These are phyloP conservation scores for Ornithoptera priamus DNA, from an alignment of 2,888 invertebrate genomes.

Conservation along the genomic window DNA sequence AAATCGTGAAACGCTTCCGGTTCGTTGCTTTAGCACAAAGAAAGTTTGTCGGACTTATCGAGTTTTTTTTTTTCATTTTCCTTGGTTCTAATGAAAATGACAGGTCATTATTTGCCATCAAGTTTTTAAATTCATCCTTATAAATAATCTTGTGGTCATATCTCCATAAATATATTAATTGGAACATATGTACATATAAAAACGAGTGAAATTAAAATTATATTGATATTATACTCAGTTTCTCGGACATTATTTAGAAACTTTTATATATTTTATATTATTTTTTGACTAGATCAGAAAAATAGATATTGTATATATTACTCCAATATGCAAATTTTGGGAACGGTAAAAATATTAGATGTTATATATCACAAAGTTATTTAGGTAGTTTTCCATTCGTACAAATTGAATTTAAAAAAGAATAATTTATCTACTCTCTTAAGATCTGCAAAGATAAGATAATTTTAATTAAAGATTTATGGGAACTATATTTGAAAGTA, in stretches of 20 bases:
- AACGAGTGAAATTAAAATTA: too few species aligned
- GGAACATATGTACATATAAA: too few species aligned
- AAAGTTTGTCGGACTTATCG: conserved; percentile 67
- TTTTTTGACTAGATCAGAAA: too few species aligned
- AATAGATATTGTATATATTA: too few species aligned
- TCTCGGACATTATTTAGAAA: background rate
- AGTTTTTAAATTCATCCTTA: conserved; percentile 15
- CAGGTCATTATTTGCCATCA: conserved; percentile 40
- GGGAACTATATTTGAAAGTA: background rate
- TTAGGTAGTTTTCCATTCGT: too few species aligned
- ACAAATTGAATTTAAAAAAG: too few species aligned
- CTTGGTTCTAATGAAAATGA: conserved; percentile 48
- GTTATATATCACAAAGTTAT: too few species aligned
- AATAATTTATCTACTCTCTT: too few species aligned
- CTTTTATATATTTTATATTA: background rate
- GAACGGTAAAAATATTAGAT: too few species aligned
- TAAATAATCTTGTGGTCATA: background rate
- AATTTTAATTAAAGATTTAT: background rate
- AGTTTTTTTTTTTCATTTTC: conserved; percentile 50
- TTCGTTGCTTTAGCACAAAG: conserved; percentile 69
- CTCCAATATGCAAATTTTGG: too few species aligned
- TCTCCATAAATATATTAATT: background rate
- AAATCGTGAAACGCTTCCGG: conserved; percentile 76
- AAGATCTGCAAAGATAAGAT: too few species aligned
- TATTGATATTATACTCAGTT: too few species aligned